A percentile compares a stretch with the other conserved stretches of the same genome.
Evolutionary conservation across 1,140 invertebrate species (phyloP).

Genomic region (Lanistes nyassanus): DNA sequence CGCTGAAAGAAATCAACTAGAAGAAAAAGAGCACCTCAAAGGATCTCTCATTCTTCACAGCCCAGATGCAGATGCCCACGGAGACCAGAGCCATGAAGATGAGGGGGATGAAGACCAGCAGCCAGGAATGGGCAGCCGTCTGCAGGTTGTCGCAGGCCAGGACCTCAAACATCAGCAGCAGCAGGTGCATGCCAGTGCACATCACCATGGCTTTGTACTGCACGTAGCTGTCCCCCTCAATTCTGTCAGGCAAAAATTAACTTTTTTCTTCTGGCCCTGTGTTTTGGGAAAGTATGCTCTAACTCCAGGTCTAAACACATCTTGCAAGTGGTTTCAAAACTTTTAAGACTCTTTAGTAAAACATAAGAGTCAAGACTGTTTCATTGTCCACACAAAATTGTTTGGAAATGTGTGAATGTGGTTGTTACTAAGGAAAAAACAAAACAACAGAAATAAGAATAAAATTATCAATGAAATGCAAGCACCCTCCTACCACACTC

Average conservation of each 20-base stretch:
- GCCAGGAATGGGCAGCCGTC: constrained; percentile 81
- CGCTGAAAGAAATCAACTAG: too few relatives aligned
- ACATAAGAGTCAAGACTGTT: too few relatives aligned
- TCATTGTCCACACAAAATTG: too few relatives aligned
- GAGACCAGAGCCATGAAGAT: constrained; percentile 96
- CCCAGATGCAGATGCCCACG: constrained; percentile 97
- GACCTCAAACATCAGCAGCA: constrained; percentile 95
- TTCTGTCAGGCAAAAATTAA: constrained; percentile 68
- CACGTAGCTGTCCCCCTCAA: constrained; percentile 94
- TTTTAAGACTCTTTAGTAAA: too few relatives aligned
- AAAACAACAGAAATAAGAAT: too few relatives aligned
- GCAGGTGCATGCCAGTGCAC: constrained; percentile 90
- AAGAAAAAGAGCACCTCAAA: constrained; percentile 85
- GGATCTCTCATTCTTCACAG: constrained; percentile 94
- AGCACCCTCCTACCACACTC: too few relatives aligned
- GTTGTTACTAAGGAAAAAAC: too few relatives aligned
- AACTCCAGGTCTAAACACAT: too few relatives aligned
- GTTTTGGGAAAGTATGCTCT: neutral
- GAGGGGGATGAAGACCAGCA: constrained; percentile 94
- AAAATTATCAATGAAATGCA: too few relatives aligned
- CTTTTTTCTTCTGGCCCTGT: neutral
- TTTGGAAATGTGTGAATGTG: too few relatives aligned
- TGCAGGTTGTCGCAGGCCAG: constrained; percentile 95
- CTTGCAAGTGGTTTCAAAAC: too few relatives aligned
- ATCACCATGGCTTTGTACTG: constrained; percentile 98